phyloP scores from a whole-genome alignment of 2,888 invertebrate species.

The Orchesellides sinensis region DNA sequence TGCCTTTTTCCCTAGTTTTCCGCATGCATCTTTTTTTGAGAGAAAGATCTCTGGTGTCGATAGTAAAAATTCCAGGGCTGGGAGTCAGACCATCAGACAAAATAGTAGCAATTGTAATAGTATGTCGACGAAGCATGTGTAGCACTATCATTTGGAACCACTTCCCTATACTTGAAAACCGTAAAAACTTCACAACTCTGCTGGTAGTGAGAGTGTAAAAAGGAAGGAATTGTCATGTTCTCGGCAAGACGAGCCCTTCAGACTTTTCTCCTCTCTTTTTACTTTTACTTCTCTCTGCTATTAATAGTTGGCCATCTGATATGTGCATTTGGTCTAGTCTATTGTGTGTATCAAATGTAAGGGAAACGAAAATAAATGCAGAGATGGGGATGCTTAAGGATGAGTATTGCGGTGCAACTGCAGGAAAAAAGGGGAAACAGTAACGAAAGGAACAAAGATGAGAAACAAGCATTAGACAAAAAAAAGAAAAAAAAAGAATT shows the following conservation, averaged over 20 bases:
- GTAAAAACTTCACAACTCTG: slow-evolving; percentile 8
- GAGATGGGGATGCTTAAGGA: neutral
- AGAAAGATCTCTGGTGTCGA: slow-evolving; percentile 51
- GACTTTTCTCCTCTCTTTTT: slow-evolving; percentile 17
- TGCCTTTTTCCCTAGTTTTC: neutral
- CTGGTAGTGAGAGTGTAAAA: neutral
- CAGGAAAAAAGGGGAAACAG: slow-evolving; percentile 4
- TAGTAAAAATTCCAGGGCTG: slow-evolving; percentile 10
- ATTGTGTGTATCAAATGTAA: too few relatives aligned
- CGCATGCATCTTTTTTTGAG: slow-evolving; percentile 31
- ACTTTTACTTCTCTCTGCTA: neutral
- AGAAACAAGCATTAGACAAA: slow-evolving; percentile 3
- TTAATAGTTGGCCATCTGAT: neutral
- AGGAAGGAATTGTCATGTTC: slow-evolving; percentile 44
- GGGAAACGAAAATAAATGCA: neutral
- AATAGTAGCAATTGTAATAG: too few relatives aligned
- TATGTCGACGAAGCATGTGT: slow-evolving; percentile 6
- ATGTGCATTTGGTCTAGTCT: too few relatives aligned
- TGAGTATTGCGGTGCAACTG: neutral
- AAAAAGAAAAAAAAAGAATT: neutral
- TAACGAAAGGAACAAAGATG: slow-evolving; percentile 19
- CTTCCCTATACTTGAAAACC: slow-evolving; percentile 36
- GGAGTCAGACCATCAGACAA: too few relatives aligned
- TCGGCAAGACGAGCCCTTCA: slow-evolving; percentile 54
- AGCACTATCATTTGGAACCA: slow-evolving; percentile 25